These are phyloP conservation scores for Probaryconus sp. DNA, from an alignment of 1,140 invertebrate genomes.

Conservation along the genomic window DNA sequence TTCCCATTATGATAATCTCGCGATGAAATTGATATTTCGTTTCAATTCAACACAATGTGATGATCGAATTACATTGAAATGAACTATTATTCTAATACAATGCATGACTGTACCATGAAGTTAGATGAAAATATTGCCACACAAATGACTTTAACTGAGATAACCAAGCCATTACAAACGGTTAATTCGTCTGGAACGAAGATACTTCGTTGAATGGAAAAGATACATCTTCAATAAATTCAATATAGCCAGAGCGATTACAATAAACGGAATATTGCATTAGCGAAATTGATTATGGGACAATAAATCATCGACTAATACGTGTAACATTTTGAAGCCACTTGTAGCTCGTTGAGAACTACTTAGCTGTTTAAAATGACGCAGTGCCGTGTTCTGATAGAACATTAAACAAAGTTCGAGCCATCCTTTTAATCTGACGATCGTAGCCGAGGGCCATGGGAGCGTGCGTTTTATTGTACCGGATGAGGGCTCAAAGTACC, in stretches of 20 bases:
- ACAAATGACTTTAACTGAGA: no score
- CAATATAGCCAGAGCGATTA: not conserved
- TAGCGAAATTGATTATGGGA: constrained; percentile 24
- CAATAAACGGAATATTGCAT: constrained; percentile 21
- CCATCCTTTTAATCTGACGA: constrained; percentile 64
- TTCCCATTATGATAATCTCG: no score
- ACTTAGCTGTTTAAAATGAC: constrained; percentile 50
- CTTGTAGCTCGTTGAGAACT: constrained; percentile 48
- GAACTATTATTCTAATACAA: no score
- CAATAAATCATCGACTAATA: constrained; percentile 34
- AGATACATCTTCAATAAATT: no score
- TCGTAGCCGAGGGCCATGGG: constrained; percentile 53
- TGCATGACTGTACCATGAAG: no score
- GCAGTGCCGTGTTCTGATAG: constrained; percentile 23
- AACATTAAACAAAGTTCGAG: constrained; percentile 57
- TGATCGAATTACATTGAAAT: no score
- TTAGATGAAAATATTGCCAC: no score
- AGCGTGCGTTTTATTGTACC: constrained; percentile 64
- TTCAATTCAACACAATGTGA: no score
- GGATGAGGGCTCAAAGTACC: constrained; percentile 65
- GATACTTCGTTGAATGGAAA: no score
- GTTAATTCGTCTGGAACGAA: no score
- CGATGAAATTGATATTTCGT: no score
- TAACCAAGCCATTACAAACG: no score
- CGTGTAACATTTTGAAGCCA: constrained; percentile 41